phyloP scores from a whole-genome alignment of 2,113 vertebrate species.

The Labrus mixtus region DNA sequence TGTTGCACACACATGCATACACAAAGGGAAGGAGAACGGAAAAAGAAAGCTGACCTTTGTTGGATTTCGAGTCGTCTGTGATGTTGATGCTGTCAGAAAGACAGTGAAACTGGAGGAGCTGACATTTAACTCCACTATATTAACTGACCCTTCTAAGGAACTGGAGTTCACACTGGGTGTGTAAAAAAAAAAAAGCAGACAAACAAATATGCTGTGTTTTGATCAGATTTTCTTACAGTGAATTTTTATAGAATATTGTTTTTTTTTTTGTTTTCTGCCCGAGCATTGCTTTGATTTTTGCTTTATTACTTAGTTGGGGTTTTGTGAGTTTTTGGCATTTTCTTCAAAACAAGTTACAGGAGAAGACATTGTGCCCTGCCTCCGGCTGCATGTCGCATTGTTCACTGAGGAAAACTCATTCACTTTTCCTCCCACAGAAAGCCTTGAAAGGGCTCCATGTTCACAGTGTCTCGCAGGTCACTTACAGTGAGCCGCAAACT shows the following conservation, averaged over 20 bases:
- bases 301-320: background rate
- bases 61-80: constrained; percentile 51
- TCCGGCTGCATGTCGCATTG: constrained; percentile 25
- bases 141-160: constrained; percentile 52
- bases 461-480: constrained; percentile 32
- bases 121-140: constrained; percentile 66
- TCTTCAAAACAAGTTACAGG: background rate
- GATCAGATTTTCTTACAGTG: background rate
- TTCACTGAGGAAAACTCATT: constrained; percentile 41
- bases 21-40: constrained; percentile 13
- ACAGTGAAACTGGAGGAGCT: constrained; percentile 58
- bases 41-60: constrained; percentile 61
- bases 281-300: background rate
- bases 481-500: constrained; percentile 27
- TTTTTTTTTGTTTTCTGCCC: background rate
- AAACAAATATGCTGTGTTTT: background rate
- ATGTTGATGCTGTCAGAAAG: constrained; percentile 63
- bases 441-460: constrained; percentile 28
- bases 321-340: constrained; percentile 1
- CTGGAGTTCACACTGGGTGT: constrained; percentile 36
- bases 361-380: constrained; percentile 24
- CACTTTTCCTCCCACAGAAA: constrained; percentile 5
- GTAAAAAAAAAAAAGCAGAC: constrained; percentile 1
- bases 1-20: constrained; percentile 21
- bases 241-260: background rate